Evolutionary conservation across 2,888 invertebrate species (phyloP).

Genomic region (Oligia strigilis): DNA sequence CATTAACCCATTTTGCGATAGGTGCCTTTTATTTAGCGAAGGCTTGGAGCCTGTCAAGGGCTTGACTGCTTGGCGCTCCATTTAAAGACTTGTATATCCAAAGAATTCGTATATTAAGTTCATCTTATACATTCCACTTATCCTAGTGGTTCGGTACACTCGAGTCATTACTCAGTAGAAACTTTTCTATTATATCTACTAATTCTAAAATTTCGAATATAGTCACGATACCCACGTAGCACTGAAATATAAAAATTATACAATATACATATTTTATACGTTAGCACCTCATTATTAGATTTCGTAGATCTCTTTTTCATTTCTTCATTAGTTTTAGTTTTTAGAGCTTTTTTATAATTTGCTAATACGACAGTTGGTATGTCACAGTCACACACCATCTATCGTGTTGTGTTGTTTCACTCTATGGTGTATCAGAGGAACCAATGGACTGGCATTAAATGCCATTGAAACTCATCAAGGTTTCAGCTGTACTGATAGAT

Average conservation of each 20-base stretch:
- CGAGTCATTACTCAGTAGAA: conserved; percentile 28
- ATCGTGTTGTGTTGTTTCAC: conserved; percentile 65
- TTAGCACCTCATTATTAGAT: conserved; percentile 55
- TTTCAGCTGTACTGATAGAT: conserved; percentile 55
- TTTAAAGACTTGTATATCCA: conserved; percentile 59
- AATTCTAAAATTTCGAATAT: conserved; percentile 21
- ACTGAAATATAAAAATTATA: conserved; percentile 32
- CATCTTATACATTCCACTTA: conserved; percentile 32
- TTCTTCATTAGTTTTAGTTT: conserved; percentile 65
- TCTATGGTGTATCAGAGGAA: conserved; percentile 64
- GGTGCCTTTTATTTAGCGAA: conserved; percentile 55
- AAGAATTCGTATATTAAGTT: conserved; percentile 49
- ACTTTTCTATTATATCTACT: conserved; percentile 35
- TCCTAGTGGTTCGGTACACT: conserved; percentile 32
- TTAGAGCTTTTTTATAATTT: conserved; percentile 72
- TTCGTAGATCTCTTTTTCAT: conserved; percentile 32
- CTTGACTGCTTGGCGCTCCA: conserved; percentile 55
- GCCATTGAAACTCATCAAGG: conserved; percentile 38
- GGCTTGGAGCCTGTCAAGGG: conserved; percentile 56
- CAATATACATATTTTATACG: conserved; percentile 49
- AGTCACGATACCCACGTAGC: conserved; percentile 19
- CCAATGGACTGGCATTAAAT: conserved; percentile 46
- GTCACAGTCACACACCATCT: conserved; percentile 60
- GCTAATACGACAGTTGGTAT: conserved; percentile 63
- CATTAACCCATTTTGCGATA: conserved; percentile 64